phyloP scores from a whole-genome alignment of 2,113 vertebrate species.

The Ginglymostoma cirratum region DNA sequence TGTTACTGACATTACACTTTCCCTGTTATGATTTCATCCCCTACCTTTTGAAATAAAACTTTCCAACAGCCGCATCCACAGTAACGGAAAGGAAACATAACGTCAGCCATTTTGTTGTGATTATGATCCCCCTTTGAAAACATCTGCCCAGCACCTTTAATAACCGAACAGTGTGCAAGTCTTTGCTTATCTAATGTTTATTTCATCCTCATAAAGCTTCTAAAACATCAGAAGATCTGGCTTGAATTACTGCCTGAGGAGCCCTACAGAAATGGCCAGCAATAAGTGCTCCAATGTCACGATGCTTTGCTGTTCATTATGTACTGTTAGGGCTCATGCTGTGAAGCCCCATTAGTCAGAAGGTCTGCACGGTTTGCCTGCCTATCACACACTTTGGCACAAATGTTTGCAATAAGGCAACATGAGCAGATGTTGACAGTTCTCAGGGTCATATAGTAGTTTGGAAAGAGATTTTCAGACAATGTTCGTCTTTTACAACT shows the following conservation, averaged over 20 bases:
- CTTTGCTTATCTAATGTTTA: conserved; percentile 5
- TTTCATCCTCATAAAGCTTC: conserved; percentile 15
- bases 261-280: neutral
- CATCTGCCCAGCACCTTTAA: neutral
- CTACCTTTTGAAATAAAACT: neutral
- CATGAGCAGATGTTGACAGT: conserved; percentile 16
- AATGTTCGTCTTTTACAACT: neutral
- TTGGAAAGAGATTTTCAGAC: neutral
- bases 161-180: neutral
- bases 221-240: neutral
- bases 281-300: neutral
- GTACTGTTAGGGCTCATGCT: neutral
- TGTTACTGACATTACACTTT: neutral
- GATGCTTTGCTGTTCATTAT: conserved; percentile 8
- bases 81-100: neutral
- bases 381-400: conserved; percentile 23
- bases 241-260: conserved; percentile 19
- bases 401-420: conserved; percentile 33
- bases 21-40: neutral
- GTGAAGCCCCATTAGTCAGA: neutral
- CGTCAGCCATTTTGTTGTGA: neutral
- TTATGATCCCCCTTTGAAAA: neutral
- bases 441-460: neutral
- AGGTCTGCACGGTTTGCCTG: conserved; percentile 4
- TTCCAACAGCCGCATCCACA: neutral